Conservation (phyloP, 2,113 vertebrate genomes). For the Neotoma lepida region DNA sequence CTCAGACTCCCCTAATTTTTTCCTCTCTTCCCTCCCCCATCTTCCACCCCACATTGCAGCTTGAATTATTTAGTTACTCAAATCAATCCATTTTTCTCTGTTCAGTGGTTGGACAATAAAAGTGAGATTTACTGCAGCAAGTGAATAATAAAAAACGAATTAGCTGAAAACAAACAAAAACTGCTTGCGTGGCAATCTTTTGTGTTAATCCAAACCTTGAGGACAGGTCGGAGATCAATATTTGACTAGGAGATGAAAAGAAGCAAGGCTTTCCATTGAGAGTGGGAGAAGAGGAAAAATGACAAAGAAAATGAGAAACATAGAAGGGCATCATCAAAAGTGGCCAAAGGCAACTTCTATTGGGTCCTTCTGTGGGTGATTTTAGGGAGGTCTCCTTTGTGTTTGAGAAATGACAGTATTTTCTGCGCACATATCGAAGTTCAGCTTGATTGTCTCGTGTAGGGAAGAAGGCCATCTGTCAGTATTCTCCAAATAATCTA, state of each 20-base stretch:
- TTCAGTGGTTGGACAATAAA: slow-evolving; percentile 86
- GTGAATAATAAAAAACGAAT: slow-evolving; percentile 89
- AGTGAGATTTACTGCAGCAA: slow-evolving; percentile 87
- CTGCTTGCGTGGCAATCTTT: slow-evolving; percentile 83
- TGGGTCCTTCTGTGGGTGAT: slow-evolving; percentile 79
- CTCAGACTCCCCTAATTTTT: slow-evolving; percentile 60
- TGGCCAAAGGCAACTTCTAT: slow-evolving; percentile 83
- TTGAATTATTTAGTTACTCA: slow-evolving; percentile 87
- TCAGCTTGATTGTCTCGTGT: slow-evolving; percentile 87
- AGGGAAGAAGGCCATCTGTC: slow-evolving; percentile 87
- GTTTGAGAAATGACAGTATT: slow-evolving; percentile 85
- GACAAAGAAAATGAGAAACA: slow-evolving; percentile 31
- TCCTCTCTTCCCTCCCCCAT: not conserved
- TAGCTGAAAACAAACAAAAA: slow-evolving; percentile 89
- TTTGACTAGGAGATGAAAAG: slow-evolving; percentile 86
- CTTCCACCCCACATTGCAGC: slow-evolving; percentile 51
- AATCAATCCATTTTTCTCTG: slow-evolving; percentile 86
- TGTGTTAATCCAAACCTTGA: slow-evolving; percentile 88
- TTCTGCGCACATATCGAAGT: slow-evolving; percentile 85
- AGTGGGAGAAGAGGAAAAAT: slow-evolving; percentile 54
- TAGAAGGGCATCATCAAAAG: slow-evolving; percentile 82
- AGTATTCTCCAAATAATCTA: slow-evolving; percentile 89
- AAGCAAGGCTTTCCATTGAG: slow-evolving; percentile 80
- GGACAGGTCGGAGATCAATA: slow-evolving; percentile 87
- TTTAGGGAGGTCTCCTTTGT: slow-evolving; percentile 81